These are phyloP conservation scores for Brotula barbata DNA, from an alignment of 2,797 vertebrate species.

Conservation along the genomic window DNA sequence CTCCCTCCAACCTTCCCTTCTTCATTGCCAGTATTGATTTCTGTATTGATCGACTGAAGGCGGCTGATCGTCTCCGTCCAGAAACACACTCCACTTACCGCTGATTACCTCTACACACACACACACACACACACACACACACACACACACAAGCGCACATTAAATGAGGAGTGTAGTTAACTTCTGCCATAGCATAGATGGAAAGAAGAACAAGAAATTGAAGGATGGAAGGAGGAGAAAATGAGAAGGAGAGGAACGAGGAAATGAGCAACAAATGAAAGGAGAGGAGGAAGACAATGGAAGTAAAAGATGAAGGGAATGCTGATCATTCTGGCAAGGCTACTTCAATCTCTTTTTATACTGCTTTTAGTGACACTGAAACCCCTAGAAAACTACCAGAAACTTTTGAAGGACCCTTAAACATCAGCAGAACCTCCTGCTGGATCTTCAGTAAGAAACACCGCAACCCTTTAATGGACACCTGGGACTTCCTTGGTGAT, in stretches of 20 bases:
- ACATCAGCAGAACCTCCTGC: too few relatives aligned
- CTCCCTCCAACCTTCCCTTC: constrained; percentile 12
- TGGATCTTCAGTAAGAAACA: too few relatives aligned
- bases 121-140: constrained; percentile 22
- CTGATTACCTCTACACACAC: constrained; percentile 43
- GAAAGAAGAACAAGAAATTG: not conserved
- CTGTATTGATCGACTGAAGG: constrained; percentile 51
- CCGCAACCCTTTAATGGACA: too few relatives aligned
- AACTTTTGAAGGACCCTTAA: too few relatives aligned
- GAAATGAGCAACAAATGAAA: too few relatives aligned
- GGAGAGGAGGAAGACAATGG: not conserved
- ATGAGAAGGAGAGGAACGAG: too few relatives aligned
- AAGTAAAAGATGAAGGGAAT: not conserved
- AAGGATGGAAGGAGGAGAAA: not conserved
- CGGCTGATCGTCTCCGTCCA: constrained; percentile 57
- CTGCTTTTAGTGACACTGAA: too few relatives aligned
- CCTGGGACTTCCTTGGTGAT: too few relatives aligned
- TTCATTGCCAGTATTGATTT: constrained; percentile 49
- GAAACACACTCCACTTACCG: constrained; percentile 55
- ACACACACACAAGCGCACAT: constrained; percentile 2
- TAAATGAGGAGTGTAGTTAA: not conserved
- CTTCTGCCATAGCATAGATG: not conserved
- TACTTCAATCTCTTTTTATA: too few relatives aligned
- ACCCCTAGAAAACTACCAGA: too few relatives aligned
- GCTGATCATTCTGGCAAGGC: not conserved